These are phyloP conservation scores for Ctenopoma kingsleyae DNA, from an alignment of 2,797 vertebrate genomes.

Conservation along the genomic window DNA sequence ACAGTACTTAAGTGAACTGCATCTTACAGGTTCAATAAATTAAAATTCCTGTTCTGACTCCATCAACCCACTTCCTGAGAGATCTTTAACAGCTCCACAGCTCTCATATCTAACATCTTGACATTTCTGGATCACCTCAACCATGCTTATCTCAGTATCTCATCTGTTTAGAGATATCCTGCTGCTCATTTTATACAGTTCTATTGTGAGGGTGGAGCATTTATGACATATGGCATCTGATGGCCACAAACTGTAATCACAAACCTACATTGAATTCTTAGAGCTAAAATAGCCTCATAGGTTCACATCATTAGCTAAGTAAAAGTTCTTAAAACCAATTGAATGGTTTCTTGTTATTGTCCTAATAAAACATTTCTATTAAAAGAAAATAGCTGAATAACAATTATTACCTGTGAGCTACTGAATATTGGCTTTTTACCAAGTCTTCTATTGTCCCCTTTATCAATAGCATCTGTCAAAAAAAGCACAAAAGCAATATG, in stretches of 20 bases:
- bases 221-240: conserved; percentile 46
- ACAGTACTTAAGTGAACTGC: not conserved
- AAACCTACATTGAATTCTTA: conserved; percentile 26
- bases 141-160: conserved; percentile 43
- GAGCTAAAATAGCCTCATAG: conserved; percentile 2
- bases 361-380: not conserved
- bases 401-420: conserved; percentile 91
- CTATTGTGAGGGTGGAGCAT: conserved; percentile 35
- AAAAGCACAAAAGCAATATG: conserved; percentile 18
- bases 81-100: conserved; percentile 15
- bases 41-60: conserved; percentile 2
- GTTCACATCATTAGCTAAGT: conserved; percentile 16
- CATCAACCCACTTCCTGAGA: conserved; percentile 34
- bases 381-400: not conserved
- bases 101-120: conserved; percentile 30
- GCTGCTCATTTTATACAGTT: conserved; percentile 41
- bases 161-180: conserved; percentile 42
- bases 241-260: conserved; percentile 31
- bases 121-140: conserved; percentile 41
- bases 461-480: conserved; percentile 92
- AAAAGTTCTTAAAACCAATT: conserved; percentile 7
- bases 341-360: not conserved
- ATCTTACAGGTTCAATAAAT: conserved; percentile 3
- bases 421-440: conserved; percentile 92
- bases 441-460: conserved; percentile 92